Base-by-base conservation (phyloP, 2,888 invertebrate genomes). In the Matsumyia berberina region DNA sequence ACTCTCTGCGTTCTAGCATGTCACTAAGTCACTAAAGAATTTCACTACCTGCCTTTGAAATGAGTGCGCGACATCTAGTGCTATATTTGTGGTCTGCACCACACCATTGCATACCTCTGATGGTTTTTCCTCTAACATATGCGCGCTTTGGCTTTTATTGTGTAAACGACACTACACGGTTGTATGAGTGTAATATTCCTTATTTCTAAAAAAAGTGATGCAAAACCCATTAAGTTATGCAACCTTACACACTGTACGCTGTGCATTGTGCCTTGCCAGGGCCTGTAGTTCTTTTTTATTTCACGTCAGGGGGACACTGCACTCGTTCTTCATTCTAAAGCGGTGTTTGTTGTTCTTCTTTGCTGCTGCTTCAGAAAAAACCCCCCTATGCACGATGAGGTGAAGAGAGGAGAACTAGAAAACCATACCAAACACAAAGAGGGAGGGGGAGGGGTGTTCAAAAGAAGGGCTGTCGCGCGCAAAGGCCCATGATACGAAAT, bases 151-250 rank as follows among this genome's bases (percentile, higher is more conserved):
- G 11, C 15, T 80, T 72, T 49, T 73, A 12, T 62, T 44, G 31
- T 69, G 39, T 33, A 69, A 69, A 51, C 42, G 17, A 44, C 15
- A 29, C 44, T 31, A 31, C 31, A 19, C 29, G 46, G 31, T 72
- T 35, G 60, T 64, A 44, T 66, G 55, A 49, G 60, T 60, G 67
- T 19, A 73, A 74, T 69, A 74, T 73, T 60, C 33, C 24, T 60
- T 60, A 72, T 72, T 57, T 55, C 44, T 53, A 60, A 62, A 64
- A 62, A 19, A 60, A 66, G 60, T 44, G n/a, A 76, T 72, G 81
- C 58, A 82, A 82, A 77, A 72, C 72, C 82, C 72, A 82, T 83
- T 78, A 77, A 78, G 82, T 78, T 83, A 83, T 83, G 82, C 72
- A 83, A 83, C 78, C 72, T 72, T 83, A 66, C 35, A 58, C 62